These are phyloP conservation scores for Antheraea pernyi DNA, from an alignment of 1,140 invertebrate species.

Conservation along the genomic window DNA sequence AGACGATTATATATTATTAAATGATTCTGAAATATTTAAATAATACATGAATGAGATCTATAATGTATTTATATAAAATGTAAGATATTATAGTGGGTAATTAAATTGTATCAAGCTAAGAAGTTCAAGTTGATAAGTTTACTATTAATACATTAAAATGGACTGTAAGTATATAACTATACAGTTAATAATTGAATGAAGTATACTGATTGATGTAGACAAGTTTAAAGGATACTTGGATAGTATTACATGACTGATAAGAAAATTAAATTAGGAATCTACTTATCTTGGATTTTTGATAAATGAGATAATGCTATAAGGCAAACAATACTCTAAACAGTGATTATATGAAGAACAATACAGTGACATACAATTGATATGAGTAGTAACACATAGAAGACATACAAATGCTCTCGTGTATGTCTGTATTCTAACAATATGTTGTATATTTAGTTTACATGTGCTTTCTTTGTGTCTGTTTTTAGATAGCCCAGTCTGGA, in stretches of 20 bases:
- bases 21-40: too few relatives aligned
- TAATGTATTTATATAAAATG: too few relatives aligned
- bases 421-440: too few relatives aligned
- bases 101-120: too few relatives aligned
- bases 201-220: background rate
- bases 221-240: background rate
- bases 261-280: slow-evolving; percentile 5
- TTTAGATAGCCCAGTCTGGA: too few relatives aligned
- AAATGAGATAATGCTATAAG: slow-evolving; percentile 3
- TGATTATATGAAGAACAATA: background rate
- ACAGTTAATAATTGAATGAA: background rate
- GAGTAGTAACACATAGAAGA: background rate
- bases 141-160: background rate
- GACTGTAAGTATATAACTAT: background rate
- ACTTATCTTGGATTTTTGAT: slow-evolving; percentile 4
- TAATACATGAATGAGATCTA: too few relatives aligned
- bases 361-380: background rate
- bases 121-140: too few relatives aligned
- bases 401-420: too few relatives aligned
- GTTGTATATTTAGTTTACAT: too few relatives aligned
- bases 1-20: too few relatives aligned
- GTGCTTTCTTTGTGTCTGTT: too few relatives aligned
- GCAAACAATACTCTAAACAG: background rate
- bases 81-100: too few relatives aligned
- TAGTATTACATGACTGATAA: slow-evolving; percentile 1